A percentile compares a stretch with the other conserved stretches of the same genome.
These are phyloP conservation scores for Tragelaphus imberbis DNA, from an alignment of 2,113 vertebrate genomes.

Conservation along the genomic window DNA sequence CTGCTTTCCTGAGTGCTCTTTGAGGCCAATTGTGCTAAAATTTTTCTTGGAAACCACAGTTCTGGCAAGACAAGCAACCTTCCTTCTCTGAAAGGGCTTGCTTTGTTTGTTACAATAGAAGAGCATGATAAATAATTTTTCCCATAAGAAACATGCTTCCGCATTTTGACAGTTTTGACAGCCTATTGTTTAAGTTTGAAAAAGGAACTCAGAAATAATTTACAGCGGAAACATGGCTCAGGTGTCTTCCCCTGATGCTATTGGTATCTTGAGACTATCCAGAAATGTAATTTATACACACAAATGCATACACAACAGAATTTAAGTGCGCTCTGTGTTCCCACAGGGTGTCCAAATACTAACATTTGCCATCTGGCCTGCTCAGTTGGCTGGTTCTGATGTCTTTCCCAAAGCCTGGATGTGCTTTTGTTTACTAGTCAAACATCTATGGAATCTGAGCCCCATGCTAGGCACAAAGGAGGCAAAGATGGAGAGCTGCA, in stretches of 20 bases:
- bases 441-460: not conserved
- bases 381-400: constrained; percentile 67
- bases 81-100: constrained; percentile 30
- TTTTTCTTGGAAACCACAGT: not conserved
- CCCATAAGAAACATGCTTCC: constrained; percentile 59
- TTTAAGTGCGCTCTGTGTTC: constrained; percentile 70
- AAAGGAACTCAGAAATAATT: constrained; percentile 66
- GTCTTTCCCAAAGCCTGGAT: not conserved
- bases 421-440: constrained; percentile 54
- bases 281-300: constrained; percentile 57
- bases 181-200: constrained; percentile 63
- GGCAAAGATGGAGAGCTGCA: not conserved
- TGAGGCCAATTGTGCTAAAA: not conserved
- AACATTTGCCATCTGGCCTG: constrained; percentile 75
- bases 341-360: constrained; percentile 66
- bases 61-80: constrained; percentile 21
- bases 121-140: constrained; percentile 60
- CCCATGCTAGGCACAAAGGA: constrained; percentile 28
- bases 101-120: constrained; percentile 48
- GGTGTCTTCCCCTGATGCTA: constrained; percentile 64
- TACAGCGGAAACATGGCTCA: constrained; percentile 59
- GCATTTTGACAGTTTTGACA: constrained; percentile 67
- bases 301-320: constrained; percentile 40
- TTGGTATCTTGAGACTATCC: constrained; percentile 48
- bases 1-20: not conserved